Evolutionary conservation across 2,797 vertebrate species (phyloP).

Genomic region (Harpagifer antarcticus): DNA sequence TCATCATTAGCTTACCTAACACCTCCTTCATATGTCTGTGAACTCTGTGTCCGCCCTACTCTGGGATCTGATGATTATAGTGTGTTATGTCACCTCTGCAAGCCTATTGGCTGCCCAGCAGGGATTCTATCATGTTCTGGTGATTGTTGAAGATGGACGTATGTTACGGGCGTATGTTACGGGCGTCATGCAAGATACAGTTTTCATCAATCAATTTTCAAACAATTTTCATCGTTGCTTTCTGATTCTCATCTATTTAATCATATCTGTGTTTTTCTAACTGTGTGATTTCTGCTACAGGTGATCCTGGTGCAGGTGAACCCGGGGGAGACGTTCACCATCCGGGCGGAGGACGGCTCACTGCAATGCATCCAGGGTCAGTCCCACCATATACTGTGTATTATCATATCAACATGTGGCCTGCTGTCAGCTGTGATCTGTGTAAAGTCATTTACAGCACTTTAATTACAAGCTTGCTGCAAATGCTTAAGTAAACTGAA

Average conservation of each 20-base stretch:
- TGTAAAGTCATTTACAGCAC: slow-evolving; percentile 16
- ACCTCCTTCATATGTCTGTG: slow-evolving; percentile 50
- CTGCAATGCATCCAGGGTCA: slow-evolving; percentile 99
- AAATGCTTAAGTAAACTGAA: background rate
- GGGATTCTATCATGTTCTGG: slow-evolving; percentile 15
- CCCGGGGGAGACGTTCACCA: slow-evolving; percentile 98
- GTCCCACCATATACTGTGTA: slow-evolving; percentile 29
- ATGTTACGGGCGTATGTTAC: slow-evolving; percentile 2
- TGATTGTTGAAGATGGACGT: slow-evolving; percentile 23
- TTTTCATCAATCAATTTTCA: too few species aligned
- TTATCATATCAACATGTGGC: slow-evolving; percentile 23
- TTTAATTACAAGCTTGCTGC: background rate
- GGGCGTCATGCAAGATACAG: background rate
- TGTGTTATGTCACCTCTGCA: slow-evolving; percentile 56
- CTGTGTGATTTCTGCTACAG: slow-evolving; percentile 77
- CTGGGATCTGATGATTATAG: slow-evolving; percentile 29
- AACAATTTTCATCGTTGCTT: background rate
- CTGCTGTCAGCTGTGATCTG: slow-evolving; percentile 13
- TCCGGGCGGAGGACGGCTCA: slow-evolving; percentile 96
- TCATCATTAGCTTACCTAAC: slow-evolving; percentile 44
- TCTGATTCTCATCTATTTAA: background rate
- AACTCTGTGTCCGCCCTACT: slow-evolving; percentile 54
- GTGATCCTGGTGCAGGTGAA: slow-evolving; percentile 99
- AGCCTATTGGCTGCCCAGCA: slow-evolving; percentile 20
- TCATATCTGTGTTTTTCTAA: background rate